A percentile compares a stretch with the other conserved stretches of the same genome.
phyloP scores from a whole-genome alignment of 2,113 vertebrate species.

The Corythaixoides concolor region DNA sequence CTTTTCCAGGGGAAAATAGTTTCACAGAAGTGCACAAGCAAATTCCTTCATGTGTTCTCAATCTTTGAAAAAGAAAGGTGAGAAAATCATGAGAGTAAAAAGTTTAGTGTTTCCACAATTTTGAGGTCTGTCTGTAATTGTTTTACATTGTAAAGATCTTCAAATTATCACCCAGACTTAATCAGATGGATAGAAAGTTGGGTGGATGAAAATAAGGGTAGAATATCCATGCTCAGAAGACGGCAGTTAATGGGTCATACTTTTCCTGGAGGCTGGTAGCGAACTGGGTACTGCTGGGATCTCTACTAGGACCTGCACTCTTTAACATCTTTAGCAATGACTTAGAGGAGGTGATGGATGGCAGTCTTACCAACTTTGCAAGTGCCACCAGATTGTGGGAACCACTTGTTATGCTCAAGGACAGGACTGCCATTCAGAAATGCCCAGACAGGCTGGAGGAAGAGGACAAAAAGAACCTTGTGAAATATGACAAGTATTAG shows the following conservation, averaged over 20 bases:
- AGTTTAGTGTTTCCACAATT: background rate
- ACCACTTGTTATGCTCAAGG: rapidly evolving
- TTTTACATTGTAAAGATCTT: background rate
- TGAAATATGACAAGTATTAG: background rate
- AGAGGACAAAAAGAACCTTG: background rate
- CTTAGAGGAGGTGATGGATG: background rate
- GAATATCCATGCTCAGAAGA: background rate
- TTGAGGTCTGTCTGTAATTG: background rate
- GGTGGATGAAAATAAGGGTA: background rate
- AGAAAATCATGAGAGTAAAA: background rate
- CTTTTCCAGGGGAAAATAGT: background rate
- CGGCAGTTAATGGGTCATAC: rapidly evolving
- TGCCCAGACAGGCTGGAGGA: background rate
- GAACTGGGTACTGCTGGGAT: background rate
- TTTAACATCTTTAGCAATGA: background rate
- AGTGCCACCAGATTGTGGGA: background rate
- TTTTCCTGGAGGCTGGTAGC: background rate
- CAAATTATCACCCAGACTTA: background rate
- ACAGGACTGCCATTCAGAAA: background rate
- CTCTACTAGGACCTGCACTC: background rate
- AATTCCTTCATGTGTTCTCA: background rate
- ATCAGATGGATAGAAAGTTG: background rate
- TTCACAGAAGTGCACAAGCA: background rate
- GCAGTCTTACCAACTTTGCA: background rate
- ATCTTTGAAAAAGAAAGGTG: background rate